Evolutionary conservation across 2,113 vertebrate species (phyloP).

Genomic region (Columbina picui): DNA sequence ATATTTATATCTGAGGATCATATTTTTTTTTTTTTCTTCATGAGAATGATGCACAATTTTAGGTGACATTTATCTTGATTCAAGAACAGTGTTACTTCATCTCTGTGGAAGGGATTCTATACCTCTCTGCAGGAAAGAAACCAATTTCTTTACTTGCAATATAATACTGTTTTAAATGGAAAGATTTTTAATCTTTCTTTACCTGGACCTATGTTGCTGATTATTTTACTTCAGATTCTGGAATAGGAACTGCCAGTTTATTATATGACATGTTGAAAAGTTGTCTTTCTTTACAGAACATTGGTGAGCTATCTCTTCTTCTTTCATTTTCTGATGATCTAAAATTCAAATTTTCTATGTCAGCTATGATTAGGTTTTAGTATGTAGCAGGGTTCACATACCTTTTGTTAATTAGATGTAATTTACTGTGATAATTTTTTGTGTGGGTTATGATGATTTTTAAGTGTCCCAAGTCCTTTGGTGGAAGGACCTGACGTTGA

Average conservation of each 20-base stretch:
- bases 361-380: not conserved
- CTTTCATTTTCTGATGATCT: not conserved
- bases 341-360: not conserved
- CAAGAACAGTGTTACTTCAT: not conserved
- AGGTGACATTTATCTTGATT: conserved; percentile 3
- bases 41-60: not conserved
- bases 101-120: not conserved
- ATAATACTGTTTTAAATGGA: not conserved
- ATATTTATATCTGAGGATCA: not conserved
- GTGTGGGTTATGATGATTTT: not conserved
- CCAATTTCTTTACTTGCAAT: not conserved
- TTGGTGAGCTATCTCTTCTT: not conserved
- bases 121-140: not conserved
- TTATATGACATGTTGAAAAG: not conserved
- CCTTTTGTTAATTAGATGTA: not conserved
- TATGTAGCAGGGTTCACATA: not conserved
- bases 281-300: not conserved
- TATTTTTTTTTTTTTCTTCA: conserved; percentile 18
- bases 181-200: not conserved
- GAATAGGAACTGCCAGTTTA: not conserved
- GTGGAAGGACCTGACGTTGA: not conserved
- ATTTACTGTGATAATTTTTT: not conserved
- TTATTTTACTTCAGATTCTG: not conserved
- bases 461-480: not conserved
- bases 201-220: not conserved